These are phyloP conservation scores for Eulemur mongoz DNA, from an alignment of 2,797 vertebrate genomes.

Conservation along the genomic window DNA sequence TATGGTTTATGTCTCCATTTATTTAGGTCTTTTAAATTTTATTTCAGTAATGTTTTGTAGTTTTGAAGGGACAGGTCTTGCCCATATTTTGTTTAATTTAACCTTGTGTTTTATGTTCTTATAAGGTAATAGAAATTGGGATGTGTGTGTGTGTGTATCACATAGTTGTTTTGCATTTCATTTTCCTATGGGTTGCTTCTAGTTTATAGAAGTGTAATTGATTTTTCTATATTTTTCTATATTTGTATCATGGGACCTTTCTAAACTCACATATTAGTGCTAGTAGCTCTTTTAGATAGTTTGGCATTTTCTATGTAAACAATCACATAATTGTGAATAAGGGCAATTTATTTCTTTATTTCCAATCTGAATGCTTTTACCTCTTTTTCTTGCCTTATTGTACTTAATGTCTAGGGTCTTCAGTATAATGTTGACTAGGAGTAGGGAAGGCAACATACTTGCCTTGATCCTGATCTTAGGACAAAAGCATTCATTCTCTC, in stretches of 20 bases:
- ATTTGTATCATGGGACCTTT: background rate
- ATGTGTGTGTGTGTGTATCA: background rate
- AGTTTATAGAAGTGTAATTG: background rate
- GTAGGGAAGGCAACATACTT: background rate
- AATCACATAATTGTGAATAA: background rate
- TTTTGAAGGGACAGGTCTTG: background rate
- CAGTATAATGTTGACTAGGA: background rate
- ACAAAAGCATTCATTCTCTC: background rate
- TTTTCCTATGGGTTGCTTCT: background rate
- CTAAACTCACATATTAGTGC: background rate
- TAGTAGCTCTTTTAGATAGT: background rate
- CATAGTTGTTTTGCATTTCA: background rate
- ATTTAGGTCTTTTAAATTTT: background rate
- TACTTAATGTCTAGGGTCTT: background rate
- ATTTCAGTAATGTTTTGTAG: background rate
- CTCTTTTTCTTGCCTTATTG: conserved; percentile 17
- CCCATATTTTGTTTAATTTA: conserved; percentile 15
- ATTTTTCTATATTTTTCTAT: background rate
- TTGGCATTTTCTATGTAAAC: background rate
- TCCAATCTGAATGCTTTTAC: background rate
- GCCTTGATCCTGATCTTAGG: background rate
- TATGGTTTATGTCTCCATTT: background rate
- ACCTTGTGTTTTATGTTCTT: background rate
- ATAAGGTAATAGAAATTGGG: background rate
- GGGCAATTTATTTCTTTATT: background rate